Evolutionary conservation across 1,140 invertebrate genomes (phyloP).

Genomic region (Philaenus spumarius): DNA sequence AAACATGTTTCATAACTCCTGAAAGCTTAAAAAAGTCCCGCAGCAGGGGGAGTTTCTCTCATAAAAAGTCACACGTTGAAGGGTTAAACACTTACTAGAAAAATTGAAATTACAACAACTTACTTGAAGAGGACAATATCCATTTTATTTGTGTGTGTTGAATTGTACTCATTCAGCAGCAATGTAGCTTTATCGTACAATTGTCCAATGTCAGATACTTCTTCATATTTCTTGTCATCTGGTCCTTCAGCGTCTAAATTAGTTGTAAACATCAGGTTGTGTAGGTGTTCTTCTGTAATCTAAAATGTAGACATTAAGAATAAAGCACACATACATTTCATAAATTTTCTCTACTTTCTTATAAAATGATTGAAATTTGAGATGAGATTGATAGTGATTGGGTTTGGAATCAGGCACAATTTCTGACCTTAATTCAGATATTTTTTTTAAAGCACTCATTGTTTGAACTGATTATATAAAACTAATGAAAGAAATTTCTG

Average conservation of each 20-base stretch:
- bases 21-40: no score
- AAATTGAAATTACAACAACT: no score
- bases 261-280: conserved; percentile 78
- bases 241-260: conserved; percentile 74
- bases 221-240: conserved; percentile 74
- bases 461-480: no score
- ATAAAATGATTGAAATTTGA: not conserved
- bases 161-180: conserved; percentile 80
- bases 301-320: conserved; percentile 20
- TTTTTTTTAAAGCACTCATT: no score
- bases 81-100: no score
- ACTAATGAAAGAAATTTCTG: no score
- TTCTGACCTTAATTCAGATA: no score
- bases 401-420: no score
- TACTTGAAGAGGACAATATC: conserved; percentile 77
- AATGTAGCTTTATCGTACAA: conserved; percentile 57
- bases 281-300: conserved; percentile 62
- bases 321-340: no score
- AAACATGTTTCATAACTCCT: no score
- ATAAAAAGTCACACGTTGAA: no score
- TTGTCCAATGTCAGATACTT: conserved; percentile 61
- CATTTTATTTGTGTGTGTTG: conserved; percentile 78
- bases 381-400: not conserved
- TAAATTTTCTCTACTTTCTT: not conserved
- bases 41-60: no score